Evolutionary conservation across 2,888 invertebrate species (phyloP).

Genomic region (Nowickia ferox): DNA sequence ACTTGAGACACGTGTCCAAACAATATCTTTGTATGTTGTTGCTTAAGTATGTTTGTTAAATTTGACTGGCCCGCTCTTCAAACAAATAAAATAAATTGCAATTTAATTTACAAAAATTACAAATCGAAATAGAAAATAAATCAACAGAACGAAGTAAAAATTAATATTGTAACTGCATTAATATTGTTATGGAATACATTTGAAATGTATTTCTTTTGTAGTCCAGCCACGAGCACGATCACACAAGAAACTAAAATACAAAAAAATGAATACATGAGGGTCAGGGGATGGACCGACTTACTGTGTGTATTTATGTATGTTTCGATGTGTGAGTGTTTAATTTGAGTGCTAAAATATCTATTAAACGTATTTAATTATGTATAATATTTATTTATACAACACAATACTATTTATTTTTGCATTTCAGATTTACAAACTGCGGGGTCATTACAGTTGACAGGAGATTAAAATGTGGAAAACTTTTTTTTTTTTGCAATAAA

Average conservation of each 20-base stretch:
- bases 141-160: not conserved
- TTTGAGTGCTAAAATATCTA: constrained; percentile 2
- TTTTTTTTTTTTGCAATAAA: constrained; percentile 50
- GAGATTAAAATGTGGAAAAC: constrained; percentile 19
- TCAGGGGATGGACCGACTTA: not conserved
- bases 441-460: constrained; percentile 23
- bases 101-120: constrained; percentile 55
- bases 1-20: constrained; percentile 16
- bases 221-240: not conserved
- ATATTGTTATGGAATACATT: not conserved
- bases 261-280: constrained; percentile 16
- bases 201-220: constrained; percentile 16
- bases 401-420: constrained; percentile 25
- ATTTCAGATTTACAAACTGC: constrained; percentile 25
- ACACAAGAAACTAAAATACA: constrained; percentile 4
- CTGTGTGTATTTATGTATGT: not conserved
- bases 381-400: not conserved
- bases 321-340: not conserved
- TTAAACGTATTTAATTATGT: constrained; percentile 23
- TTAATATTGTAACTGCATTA: not conserved
- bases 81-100: constrained; percentile 38
- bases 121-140: not conserved
- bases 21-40: not conserved
- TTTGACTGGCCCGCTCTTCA: constrained; percentile 12
- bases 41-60: not conserved